phyloP scores from a whole-genome alignment of 1,140 invertebrate species.

The Pogonognathellus flavescens region DNA sequence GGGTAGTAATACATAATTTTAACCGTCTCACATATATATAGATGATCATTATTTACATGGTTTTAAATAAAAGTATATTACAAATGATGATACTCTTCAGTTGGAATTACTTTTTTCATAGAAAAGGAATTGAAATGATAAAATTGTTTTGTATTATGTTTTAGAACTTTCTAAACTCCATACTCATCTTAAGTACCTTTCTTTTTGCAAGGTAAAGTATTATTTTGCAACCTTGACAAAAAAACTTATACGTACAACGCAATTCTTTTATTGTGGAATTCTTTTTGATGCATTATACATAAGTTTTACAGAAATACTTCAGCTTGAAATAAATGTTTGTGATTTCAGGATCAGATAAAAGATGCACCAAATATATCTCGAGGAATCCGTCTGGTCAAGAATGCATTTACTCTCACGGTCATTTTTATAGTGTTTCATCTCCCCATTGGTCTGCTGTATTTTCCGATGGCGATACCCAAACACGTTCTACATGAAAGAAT shows the following conservation, averaged over 20 bases:
- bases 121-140: too few species aligned
- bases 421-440: conserved; percentile 27
- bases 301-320: not conserved
- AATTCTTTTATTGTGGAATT: not conserved
- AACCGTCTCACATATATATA: not conserved
- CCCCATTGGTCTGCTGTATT: conserved; percentile 21
- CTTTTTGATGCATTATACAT: not conserved
- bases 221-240: not conserved
- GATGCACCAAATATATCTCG: not conserved
- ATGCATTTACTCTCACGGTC: not conserved
- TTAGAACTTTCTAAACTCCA: conserved; percentile 31
- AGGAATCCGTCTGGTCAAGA: conserved; percentile 27
- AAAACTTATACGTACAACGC: not conserved
- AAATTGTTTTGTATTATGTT: not conserved
- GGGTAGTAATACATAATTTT: not conserved
- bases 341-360: not conserved
- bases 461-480: not conserved
- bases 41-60: too few species aligned
- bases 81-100: too few species aligned
- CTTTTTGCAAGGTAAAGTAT: conserved; percentile 12
- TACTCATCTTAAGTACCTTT: conserved; percentile 29
- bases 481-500: not conserved
- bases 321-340: not conserved
- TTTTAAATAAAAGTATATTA: too few species aligned
- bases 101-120: too few species aligned